These are phyloP conservation scores for Netelia fuscicornis DNA, from an alignment of 2,888 invertebrate species.

Conservation along the genomic window DNA sequence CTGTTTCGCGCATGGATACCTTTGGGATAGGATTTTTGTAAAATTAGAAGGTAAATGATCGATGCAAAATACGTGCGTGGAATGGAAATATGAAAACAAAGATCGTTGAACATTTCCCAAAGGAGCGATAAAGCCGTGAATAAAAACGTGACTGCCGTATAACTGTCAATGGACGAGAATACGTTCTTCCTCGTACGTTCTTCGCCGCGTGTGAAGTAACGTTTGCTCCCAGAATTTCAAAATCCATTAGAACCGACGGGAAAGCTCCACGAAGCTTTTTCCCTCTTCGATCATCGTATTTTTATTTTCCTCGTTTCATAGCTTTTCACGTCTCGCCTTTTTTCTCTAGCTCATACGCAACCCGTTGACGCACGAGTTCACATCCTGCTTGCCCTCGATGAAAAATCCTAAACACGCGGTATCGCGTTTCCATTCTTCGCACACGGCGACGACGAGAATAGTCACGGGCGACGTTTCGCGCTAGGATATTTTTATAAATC, in stretches of 20 bases:
- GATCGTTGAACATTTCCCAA: too few relatives aligned
- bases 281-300: not conserved
- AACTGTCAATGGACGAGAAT: not conserved
- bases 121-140: too few relatives aligned
- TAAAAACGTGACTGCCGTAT: not conserved
- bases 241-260: not conserved
- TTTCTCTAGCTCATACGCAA: not conserved
- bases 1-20: too few relatives aligned
- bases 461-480: too few relatives aligned
- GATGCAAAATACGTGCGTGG: too few relatives aligned
- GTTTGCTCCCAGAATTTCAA: not conserved
- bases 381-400: not conserved
- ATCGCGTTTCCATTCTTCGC: not conserved
- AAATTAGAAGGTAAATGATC: too few relatives aligned
- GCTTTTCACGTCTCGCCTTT: not conserved
- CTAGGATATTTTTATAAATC: too few relatives aligned
- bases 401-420: not conserved
- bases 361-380: not conserved
- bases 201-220: not conserved
- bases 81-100: too few relatives aligned
- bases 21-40: too few relatives aligned
- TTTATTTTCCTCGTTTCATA: not conserved
- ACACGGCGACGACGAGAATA: not conserved
- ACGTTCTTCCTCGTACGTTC: not conserved
- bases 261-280: not conserved